phyloP scores from a whole-genome alignment of 1,140 invertebrate species.

The Nasonia longicornis region DNA sequence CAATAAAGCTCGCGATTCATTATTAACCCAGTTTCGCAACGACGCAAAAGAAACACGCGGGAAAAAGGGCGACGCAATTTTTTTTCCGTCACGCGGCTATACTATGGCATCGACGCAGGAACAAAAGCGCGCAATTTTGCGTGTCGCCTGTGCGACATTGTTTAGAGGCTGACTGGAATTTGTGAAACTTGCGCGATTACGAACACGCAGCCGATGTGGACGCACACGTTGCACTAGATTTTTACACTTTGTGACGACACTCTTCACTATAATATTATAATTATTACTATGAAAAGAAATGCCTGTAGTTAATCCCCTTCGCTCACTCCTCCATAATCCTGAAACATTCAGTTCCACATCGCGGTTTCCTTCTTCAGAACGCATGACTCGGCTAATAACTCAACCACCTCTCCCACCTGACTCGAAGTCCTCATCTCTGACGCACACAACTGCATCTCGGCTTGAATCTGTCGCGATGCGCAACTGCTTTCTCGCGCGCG shows the following conservation, averaged over 20 bases:
- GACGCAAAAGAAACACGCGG: background rate
- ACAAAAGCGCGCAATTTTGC: slow-evolving; percentile 23
- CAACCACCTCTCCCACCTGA: background rate
- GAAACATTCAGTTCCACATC: too few relatives aligned
- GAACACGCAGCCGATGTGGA: background rate
- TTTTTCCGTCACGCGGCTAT: background rate
- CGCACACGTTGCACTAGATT: too few relatives aligned
- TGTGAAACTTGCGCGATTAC: slow-evolving; percentile 16
- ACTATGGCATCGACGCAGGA: background rate
- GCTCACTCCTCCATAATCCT: too few relatives aligned
- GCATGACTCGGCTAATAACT: background rate
- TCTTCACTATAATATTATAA: too few relatives aligned
- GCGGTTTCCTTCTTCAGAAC: background rate
- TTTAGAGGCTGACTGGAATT: slow-evolving; percentile 8
- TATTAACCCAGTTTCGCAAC: slow-evolving; percentile 1
- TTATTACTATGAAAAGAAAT: too few relatives aligned
- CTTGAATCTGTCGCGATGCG: background rate
- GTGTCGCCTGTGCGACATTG: slow-evolving; percentile 24
- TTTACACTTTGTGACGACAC: too few relatives aligned
- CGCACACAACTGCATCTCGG: background rate
- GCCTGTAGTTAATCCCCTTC: too few relatives aligned
- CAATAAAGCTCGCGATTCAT: background rate
- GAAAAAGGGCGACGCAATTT: slow-evolving; percentile 12
- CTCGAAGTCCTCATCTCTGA: background rate
- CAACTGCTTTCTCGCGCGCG: background rate